A percentile compares a stretch with the other conserved stretches of the same genome.
Evolutionary conservation across 1,140 invertebrate species (phyloP).

Genomic region (Drosophila arawakana): DNA sequence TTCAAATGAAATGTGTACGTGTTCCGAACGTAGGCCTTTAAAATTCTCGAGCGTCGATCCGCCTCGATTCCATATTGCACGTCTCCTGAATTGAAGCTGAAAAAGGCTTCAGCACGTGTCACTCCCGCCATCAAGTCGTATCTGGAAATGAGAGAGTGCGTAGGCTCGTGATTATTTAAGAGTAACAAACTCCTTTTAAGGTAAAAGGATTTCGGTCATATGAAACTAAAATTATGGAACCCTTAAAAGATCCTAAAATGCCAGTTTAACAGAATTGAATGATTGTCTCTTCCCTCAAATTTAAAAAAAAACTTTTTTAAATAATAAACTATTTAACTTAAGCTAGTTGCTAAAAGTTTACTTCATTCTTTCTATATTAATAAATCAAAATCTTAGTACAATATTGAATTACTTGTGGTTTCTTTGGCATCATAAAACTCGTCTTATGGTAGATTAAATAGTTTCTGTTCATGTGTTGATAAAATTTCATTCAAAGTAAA

Average conservation of each 20-base stretch:
- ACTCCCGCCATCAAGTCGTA: constrained; percentile 98
- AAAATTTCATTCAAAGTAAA: constrained; percentile 4
- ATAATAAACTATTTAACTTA: too few relatives aligned
- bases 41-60: constrained; percentile 93
- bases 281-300: too few relatives aligned
- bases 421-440: not conserved
- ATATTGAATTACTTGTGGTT: not conserved
- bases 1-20: constrained; percentile 94
- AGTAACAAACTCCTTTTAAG: not conserved
- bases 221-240: not conserved
- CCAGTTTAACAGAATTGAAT: too few relatives aligned
- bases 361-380: too few relatives aligned
- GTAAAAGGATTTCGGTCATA: not conserved
- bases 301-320: too few relatives aligned
- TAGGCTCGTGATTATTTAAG: constrained; percentile 27
- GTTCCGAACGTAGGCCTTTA: constrained; percentile 96
- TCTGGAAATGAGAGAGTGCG: constrained; percentile 84
- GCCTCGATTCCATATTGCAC: constrained; percentile 96
- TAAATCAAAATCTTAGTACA: too few relatives aligned
- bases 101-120: constrained; percentile 93
- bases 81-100: constrained; percentile 95
- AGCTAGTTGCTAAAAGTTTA: too few relatives aligned
- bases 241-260: too few relatives aligned
- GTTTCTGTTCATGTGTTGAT: too few relatives aligned
- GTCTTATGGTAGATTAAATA: too few relatives aligned